Conservation (phyloP, 1,140 invertebrate species). For the Micrasema longulum region DNA sequence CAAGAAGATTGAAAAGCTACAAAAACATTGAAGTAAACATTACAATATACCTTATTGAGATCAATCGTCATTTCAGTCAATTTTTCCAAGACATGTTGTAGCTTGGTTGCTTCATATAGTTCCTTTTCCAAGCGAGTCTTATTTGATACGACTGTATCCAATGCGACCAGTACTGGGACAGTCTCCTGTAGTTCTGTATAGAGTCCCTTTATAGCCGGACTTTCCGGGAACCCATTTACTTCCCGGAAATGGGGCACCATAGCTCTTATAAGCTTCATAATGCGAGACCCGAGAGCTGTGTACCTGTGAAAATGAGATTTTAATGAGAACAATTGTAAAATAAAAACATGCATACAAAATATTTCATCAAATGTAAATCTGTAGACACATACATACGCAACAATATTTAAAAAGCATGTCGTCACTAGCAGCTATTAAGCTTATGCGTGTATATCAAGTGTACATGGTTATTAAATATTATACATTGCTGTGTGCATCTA, state of each 20-base stretch:
- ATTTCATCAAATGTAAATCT: no score
- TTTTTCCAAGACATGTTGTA: background rate
- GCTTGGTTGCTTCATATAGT: background rate
- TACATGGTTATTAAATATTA: no score
- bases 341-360: no score
- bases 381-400: no score
- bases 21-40: no score
- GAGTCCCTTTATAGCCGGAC: conserved; percentile 7
- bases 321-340: no score
- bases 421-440: no score
- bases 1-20: no score
- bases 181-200: background rate
- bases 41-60: conserved; percentile 41
- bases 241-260: conserved; percentile 42
- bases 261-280: conserved; percentile 46
- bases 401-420: no score
- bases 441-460: no score
- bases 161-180: background rate
- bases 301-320: conserved; percentile 41
- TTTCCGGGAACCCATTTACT: conserved; percentile 3
- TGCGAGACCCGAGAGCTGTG: conserved; percentile 42
- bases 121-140: conserved; percentile 15
- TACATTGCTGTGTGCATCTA: no score
- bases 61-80: conserved; percentile 1
- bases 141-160: conserved; percentile 14